Evolutionary conservation across 2,888 invertebrate genomes (phyloP), one percentile per base, ranked within the genome.

Genomic region (Paralinhomoeus sp.): DNA sequence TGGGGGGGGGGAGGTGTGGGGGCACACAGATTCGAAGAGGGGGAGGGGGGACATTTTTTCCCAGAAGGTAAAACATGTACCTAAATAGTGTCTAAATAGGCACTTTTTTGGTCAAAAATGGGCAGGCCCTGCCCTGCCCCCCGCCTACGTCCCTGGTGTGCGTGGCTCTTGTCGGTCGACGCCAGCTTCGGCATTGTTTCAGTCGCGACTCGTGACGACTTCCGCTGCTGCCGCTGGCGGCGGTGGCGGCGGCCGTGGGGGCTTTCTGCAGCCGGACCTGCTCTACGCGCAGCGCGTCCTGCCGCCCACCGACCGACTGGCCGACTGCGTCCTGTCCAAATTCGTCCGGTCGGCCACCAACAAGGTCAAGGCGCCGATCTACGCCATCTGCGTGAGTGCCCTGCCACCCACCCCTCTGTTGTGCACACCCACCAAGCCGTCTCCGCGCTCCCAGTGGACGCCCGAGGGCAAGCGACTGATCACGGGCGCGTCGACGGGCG

Each of bases 301-400:
- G 61, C 93, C 93, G 36, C 93, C 93, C 2, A 3, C 5, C 13
- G 83, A 93, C 62, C 85, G 85, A 66, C 84, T 93, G 3, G 85
- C 85, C 53, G 97, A 97, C 70, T 82, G 89, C 52, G 84, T 70
- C 3, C 83, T 85, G 3, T 66, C 72, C 13, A 72, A 87, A 58
- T 93, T 91, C 67, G 91, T 97, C 9, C 80, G 97, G 67, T 87
- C 91, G n/a, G 93, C 97, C 12, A 93, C 91, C 44, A 99, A 99
- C 67, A 99, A 99, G 72, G 87, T 93, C 79, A 74, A 91, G 54
- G 97, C 97, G 69, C 97, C 97, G 0, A 89, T 99, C 57, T 99
- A 97, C 65, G 85, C 87, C 57, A 78, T 97, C 62, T 84, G 87
- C 17, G 70, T 70, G 57, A 63, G 67, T 63, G 47, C n/a, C 22